Percentiles rank a stretch among this genome's conserved stretches.
Conservation (phyloP, 2,113 vertebrate species). For the Setophaga kirtlandii region DNA sequence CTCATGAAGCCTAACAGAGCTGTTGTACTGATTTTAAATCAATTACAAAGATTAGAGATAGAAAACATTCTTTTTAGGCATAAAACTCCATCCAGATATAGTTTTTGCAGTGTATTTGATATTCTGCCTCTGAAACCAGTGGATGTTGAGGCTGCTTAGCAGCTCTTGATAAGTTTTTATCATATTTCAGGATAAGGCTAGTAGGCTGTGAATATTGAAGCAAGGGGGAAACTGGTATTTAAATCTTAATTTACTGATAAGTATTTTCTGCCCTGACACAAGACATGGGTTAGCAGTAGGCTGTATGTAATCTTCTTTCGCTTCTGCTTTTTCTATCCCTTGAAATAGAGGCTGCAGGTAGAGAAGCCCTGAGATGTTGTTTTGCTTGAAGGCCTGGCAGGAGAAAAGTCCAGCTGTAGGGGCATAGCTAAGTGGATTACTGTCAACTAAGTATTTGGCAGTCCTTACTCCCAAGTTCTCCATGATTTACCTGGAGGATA, state of each 20-base stretch:
- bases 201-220: neutral
- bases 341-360: neutral
- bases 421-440: neutral
- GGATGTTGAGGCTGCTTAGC: neutral
- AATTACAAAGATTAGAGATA: neutral
- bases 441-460: neutral
- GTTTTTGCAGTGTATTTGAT: neutral
- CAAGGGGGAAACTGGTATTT: neutral
- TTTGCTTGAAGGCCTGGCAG: neutral
- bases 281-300: neutral
- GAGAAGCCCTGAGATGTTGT: neutral
- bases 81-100: neutral
- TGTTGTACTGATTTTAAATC: constrained; percentile 10
- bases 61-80: neutral
- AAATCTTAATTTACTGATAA: neutral
- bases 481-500: neutral
- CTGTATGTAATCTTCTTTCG: neutral
- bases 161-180: neutral
- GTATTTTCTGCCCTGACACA: neutral
- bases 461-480: neutral
- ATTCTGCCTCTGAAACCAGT: neutral
- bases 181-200: neutral
- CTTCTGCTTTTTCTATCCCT: neutral
- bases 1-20: neutral
- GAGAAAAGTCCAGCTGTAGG: neutral